Evolutionary conservation across 1,140 invertebrate genomes (phyloP).

Genomic region (Pseudomyrmex cubaensis): DNA sequence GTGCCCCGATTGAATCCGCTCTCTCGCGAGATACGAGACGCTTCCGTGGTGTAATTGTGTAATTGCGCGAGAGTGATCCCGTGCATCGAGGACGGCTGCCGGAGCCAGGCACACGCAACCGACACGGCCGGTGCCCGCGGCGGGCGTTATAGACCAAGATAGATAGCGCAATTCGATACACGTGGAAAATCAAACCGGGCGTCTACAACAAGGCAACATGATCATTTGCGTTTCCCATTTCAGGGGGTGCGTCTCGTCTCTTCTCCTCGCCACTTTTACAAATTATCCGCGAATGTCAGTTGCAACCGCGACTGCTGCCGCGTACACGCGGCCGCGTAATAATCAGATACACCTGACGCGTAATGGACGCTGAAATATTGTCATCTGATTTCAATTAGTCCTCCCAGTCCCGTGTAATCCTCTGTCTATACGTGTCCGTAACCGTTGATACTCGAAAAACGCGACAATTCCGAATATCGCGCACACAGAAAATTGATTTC

Average conservation of each 20-base stretch:
- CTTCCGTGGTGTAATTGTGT: constrained; percentile 12
- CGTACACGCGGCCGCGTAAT: neutral
- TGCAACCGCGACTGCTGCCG: neutral
- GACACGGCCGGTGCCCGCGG: neutral
- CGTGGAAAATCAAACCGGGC: constrained; percentile 40
- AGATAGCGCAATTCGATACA: constrained; percentile 47
- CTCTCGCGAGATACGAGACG: neutral
- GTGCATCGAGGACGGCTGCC: constrained; percentile 19
- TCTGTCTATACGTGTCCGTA: too few relatives aligned
- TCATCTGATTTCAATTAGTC: constrained; percentile 39
- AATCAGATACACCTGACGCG: constrained; percentile 36
- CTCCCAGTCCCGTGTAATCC: neutral
- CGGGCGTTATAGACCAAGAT: constrained; percentile 35
- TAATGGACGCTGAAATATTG: neutral
- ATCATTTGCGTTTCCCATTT: constrained; percentile 88
- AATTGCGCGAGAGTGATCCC: constrained; percentile 31
- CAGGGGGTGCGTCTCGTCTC: constrained; percentile 85
- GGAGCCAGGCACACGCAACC: neutral
- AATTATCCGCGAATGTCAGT: neutral
- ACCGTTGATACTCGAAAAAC: neutral
- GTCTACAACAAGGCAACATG: constrained; percentile 80
- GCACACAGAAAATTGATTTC: neutral
- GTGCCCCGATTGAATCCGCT: neutral
- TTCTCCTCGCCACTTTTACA: neutral
- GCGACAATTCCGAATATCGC: neutral